Base-by-base conservation (phyloP, 1,140 invertebrate species). In the Drosophila funebris region DNA sequence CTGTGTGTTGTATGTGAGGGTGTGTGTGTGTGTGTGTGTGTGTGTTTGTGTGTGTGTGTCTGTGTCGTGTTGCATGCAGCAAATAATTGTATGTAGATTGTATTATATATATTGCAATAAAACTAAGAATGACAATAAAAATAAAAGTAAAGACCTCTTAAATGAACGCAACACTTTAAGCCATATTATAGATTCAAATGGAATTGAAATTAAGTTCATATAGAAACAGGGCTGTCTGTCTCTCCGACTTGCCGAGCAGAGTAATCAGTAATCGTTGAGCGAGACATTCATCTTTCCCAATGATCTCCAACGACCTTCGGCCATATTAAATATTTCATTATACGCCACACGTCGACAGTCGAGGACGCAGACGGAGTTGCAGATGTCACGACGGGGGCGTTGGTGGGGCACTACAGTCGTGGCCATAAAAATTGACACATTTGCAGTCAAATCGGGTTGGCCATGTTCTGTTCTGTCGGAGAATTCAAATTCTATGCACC, bases 31-130 rank as follows among this genome's bases (percentile, higher is more conserved):
- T 48, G 44, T 29, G 43, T 13, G 20, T n/a, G n/a, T 46, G 18
- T n/a, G 18, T 44, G 20, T 24, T 3, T 46, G 44, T 13, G 20
- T 48, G 44, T 43, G 41, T 9, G 37, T 16, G 29, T 41, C 36
- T 29, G 54, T n/a, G 16, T 50, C 53, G 20, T 18, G 61, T 73
- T 36, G 73, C 57, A 68, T 68, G 57, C 24, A 52, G 41, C 70
- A 72, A 68, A 84, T 78, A 76, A 76, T 68, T 83, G 69, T 76
- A 79, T 88, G 79, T 78, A 88, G 67, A 81, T 85, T 85, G 69
- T 78, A 81, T 80, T 78, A 78, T 87, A 78, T 87, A 85, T 82
- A 87, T 78, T 85, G 67, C 61, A 82, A 87, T 88, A 82, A 88
- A 88, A 85, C 61, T 68, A 69, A 67, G 44, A 48, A 48, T 27